Conservation (phyloP, 2,888 invertebrate species). For the Morpho helenor region DNA sequence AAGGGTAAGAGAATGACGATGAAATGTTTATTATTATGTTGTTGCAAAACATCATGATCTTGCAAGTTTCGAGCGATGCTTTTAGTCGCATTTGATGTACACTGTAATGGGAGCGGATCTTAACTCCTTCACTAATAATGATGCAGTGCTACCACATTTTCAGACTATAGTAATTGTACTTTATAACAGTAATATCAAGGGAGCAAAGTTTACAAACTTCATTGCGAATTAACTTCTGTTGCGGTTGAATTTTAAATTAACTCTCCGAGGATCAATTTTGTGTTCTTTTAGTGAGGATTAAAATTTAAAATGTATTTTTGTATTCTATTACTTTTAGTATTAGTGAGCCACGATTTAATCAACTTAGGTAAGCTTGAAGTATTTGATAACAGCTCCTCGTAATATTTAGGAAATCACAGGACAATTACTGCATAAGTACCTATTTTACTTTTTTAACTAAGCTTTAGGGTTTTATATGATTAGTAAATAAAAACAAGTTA, state of each 20-base stretch:
- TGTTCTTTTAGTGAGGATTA: slow-evolving; percentile 9
- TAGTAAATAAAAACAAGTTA: too few relatives aligned
- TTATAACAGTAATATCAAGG: slow-evolving; percentile 28
- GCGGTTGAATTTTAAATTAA: slow-evolving; percentile 24
- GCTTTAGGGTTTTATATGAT: too few relatives aligned
- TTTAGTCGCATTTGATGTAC: slow-evolving; percentile 11
- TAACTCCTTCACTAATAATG: slow-evolving; percentile 20
- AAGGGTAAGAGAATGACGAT: not conserved
- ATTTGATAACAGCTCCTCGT: too few relatives aligned
- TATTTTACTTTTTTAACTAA: too few relatives aligned
- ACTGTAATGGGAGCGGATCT: slow-evolving; percentile 4
- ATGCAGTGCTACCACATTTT: slow-evolving; percentile 17
- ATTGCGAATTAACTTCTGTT: slow-evolving; percentile 24
- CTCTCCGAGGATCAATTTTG: slow-evolving; percentile 12
- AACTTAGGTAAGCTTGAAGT: too few relatives aligned
- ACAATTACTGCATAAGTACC: too few relatives aligned
- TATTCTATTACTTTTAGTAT: not conserved
- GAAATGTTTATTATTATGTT: not conserved
- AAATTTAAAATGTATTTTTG: not conserved
- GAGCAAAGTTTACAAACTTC: slow-evolving; percentile 28
- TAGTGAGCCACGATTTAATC: too few relatives aligned
- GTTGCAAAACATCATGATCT: not conserved
- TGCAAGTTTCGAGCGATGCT: slow-evolving; percentile 1
- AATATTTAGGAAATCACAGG: too few relatives aligned
- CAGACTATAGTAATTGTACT: slow-evolving; percentile 19